Percentiles rank a stretch among this genome's conserved stretches.
phyloP scores from a whole-genome alignment of 2,113 vertebrate genomes.

The Rhinopithecus roxellana region DNA sequence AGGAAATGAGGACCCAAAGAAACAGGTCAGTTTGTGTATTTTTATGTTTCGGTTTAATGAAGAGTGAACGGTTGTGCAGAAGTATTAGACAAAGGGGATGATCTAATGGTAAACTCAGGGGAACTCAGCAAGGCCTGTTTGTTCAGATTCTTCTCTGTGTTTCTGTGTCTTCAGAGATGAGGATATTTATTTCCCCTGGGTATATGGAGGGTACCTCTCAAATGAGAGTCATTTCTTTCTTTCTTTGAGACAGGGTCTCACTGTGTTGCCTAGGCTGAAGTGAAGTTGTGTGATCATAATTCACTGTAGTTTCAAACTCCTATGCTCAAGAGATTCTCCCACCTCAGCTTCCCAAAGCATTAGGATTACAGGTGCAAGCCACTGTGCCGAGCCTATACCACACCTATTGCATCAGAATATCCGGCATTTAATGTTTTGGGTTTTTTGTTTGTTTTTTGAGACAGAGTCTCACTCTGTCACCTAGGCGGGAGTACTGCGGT shows the following conservation, averaged over 20 bases:
- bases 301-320: not conserved
- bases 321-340: not conserved
- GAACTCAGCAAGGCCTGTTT: not conserved
- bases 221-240: not conserved
- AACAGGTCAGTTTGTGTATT: not conserved
- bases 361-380: not conserved
- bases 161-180: not conserved
- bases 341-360: not conserved
- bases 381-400: not conserved
- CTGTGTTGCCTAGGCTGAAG: not conserved
- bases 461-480: too few relatives aligned
- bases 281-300: not conserved
- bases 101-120: not conserved
- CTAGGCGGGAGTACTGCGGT: too few relatives aligned
- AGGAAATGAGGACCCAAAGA: not conserved
- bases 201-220: not conserved
- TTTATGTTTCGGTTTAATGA: not conserved
- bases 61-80: not conserved
- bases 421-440: not conserved
- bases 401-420: not conserved
- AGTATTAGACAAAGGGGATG: not conserved
- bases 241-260: not conserved
- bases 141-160: not conserved
- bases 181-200: not conserved
- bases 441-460: too few relatives aligned